phyloP scores from a whole-genome alignment of 2,888 invertebrate genomes.

The Spisula solida region DNA sequence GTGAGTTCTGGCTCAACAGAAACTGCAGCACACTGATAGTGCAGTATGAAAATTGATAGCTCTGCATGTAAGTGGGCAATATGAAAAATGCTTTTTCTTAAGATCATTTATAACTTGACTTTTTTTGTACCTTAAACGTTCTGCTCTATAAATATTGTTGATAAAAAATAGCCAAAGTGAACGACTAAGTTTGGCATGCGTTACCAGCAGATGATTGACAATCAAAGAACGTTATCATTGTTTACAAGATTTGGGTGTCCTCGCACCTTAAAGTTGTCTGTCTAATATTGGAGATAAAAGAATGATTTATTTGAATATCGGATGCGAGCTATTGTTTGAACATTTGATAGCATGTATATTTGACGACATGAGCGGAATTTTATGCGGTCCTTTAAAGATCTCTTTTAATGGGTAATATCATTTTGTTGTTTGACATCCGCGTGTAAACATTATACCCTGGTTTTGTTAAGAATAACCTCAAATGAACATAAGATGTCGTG shows the following conservation, averaged over 20 bases:
- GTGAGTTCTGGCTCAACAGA: too few species aligned
- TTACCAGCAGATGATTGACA: too few species aligned
- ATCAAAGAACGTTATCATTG: too few species aligned
- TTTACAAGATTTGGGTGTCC: neutral
- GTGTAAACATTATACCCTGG: neutral
- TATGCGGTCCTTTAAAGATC: constrained; percentile 3
- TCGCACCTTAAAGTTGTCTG: neutral
- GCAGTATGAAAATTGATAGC: too few species aligned
- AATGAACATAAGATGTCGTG: neutral
- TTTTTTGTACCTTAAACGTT: too few species aligned
- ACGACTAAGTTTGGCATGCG: too few species aligned
- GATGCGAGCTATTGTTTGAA: constrained; percentile 8
- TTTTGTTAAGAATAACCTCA: constrained; percentile 6
- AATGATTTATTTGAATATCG: constrained; percentile 21
- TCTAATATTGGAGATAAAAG: neutral
- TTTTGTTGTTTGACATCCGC: neutral
- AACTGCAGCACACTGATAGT: too few species aligned
- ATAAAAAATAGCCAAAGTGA: too few species aligned
- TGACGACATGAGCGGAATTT: neutral
- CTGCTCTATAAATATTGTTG: too few species aligned
- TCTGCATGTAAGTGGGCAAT: too few species aligned
- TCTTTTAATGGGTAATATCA: neutral
- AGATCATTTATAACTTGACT: too few species aligned
- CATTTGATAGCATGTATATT: constrained; percentile 11
- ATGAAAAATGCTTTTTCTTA: too few species aligned